Evolutionary conservation across 2,113 vertebrate genomes (phyloP), one percentile per base, ranked within the genome.

Genomic region (Tichodroma muraria): DNA sequence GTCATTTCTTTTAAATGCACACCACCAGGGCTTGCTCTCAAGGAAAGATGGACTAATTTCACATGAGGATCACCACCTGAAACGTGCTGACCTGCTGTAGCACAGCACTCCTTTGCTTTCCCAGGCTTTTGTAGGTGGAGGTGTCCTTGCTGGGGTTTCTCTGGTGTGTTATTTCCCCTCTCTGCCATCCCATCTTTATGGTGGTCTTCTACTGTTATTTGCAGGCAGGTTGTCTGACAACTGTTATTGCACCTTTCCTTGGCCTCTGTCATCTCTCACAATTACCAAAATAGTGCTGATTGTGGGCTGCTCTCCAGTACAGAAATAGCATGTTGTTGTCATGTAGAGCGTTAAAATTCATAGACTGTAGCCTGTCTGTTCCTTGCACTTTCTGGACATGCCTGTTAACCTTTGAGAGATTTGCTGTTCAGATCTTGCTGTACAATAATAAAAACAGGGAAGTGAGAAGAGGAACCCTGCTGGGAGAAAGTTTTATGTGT

Each of bases 311-410:
- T 94, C 45, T 86, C 77, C 3, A 15, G 66, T 65, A 60, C 97
- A 97, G 97, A 97, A 97, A 96, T 97, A 97, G 85, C 82, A 56
- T 14, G 31, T 92, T 95, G 61, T 96, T 94, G 75, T 96, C 95
- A 96, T 85, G 87, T 80, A 70, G 79, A 78, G 85, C 81, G 92
- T 97, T 96, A 95, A 97, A 97, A 97, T 97, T 96, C 96, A 94
- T 82, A 27, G 89, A 35, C 84, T 90, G 89, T 65, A 90, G 87
- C 77, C n/a, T 3, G 53, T 72, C 75, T 94, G 66, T 82, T 80
- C 37, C 64, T 71, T 94, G 59, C 38, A 42, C 88, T 96, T 85
- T 97, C 77, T 80, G 96, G 92, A 77, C 71, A 86, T 89, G 82
- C 85, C 94, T 94, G 61, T 96, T 97, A 97, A 95, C 87, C 95